Base-by-base conservation (phyloP, 1,140 invertebrate genomes). In the Asbolus verrucosus region DNA sequence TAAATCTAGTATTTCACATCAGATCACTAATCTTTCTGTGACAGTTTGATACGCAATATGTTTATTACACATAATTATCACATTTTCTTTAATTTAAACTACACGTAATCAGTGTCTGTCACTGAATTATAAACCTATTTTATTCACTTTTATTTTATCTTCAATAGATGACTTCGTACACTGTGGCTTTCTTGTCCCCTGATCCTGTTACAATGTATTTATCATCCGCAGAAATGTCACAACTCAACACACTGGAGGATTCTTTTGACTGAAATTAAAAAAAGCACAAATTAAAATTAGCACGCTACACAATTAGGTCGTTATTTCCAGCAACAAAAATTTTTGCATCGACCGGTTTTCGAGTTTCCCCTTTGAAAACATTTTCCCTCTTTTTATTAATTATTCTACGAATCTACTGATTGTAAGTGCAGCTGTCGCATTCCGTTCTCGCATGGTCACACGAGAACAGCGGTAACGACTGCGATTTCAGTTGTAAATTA, bases 201-300 rank as follows among this genome's bases (percentile, higher is more conserved):
- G 96, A 98, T 65, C 98, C 98, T 41, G 97, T 99, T 66, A 99
- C 96, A 79, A 99, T 98, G 83, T 95, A 98, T 83, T 97, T 98
- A 85, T 99, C 97, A 83, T 99, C 97, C 30, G 93, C 90, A 70
- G 97, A 98, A 82, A 99, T 98, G 87, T 99, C 98, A 88, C 97
- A 99, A 84, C 95, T 97, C 72, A 99, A 86, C 75, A 99, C 97
- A 76, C 97, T 98, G 75, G 96, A 98, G 41, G 95, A 95, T 87
- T 99, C 98, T 84, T 98, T 98, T 36, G 94, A 96, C 94, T 98
- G 87, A 65, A 91, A n/a, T n/a, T n/a, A 91, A 79, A 75, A 81
- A 85, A 81, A 80, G 73, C 71, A 50, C 21, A 63, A 24, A 61
- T 36, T 11, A 36, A 11, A 36, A 36, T n/a, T n/a, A n/a, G n/a